A percentile compares a stretch with the other conserved stretches of the same genome.
Evolutionary conservation across 2,888 invertebrate species (phyloP).

Genomic region (Pheosia tremula): DNA sequence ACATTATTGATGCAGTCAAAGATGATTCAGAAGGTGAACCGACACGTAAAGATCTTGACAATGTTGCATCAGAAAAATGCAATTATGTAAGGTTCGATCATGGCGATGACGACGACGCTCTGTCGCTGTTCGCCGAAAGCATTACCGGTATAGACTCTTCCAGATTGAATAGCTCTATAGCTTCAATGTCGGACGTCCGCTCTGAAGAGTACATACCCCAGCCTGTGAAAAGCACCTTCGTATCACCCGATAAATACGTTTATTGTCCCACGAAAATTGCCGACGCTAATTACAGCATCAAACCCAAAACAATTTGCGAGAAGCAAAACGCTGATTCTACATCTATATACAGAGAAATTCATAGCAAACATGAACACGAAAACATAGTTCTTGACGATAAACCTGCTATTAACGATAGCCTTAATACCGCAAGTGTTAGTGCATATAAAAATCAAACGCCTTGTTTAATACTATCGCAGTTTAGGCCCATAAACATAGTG

Average conservation of each 20-base stretch:
- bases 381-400: neutral
- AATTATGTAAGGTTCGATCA: conserved; percentile 31
- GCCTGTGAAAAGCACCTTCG: conserved; percentile 25
- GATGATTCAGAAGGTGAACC: neutral
- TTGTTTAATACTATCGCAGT: conserved; percentile 21
- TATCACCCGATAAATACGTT: conserved; percentile 25
- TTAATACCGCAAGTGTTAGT: neutral
- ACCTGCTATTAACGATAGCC: neutral
- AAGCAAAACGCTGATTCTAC: conserved; percentile 69
- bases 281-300: conserved; percentile 15
- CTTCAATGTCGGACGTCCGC: conserved; percentile 9
- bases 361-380: conserved; percentile 8
- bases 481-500: conserved; percentile 22
- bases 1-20: neutral
- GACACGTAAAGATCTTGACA: neutral
- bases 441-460: conserved; percentile 5
- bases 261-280: conserved; percentile 56
- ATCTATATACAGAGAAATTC: conserved; percentile 47
- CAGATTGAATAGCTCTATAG: conserved; percentile 33
- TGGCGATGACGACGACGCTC: conserved; percentile 62
- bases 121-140: conserved; percentile 73
- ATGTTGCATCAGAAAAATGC: conserved; percentile 11
- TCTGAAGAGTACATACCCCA: conserved; percentile 59
- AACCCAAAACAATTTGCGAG: conserved; percentile 46
- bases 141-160: conserved; percentile 64